Percentiles rank a stretch among this genome's conserved stretches.
Evolutionary conservation across 2,888 invertebrate genomes (phyloP).

Genomic region (Coelinius sp.): DNA sequence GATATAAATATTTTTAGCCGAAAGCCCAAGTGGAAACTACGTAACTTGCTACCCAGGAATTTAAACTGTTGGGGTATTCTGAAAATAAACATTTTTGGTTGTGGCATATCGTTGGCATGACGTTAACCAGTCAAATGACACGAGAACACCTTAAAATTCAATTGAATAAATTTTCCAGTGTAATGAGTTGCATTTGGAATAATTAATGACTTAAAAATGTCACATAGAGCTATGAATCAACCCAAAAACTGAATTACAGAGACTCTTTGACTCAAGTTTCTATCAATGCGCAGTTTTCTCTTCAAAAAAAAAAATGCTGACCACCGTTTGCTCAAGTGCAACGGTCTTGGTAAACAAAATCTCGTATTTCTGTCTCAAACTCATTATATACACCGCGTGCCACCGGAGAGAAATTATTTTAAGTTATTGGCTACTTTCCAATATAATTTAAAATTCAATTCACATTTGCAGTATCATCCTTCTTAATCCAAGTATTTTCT

Average conservation of each 20-base stretch:
- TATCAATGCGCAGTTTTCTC: neutral
- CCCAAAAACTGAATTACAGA: neutral
- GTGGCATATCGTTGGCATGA: neutral
- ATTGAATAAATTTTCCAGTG: neutral
- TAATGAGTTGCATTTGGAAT: neutral
- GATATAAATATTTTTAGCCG: slow-evolving; percentile 47
- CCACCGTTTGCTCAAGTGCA: slow-evolving; percentile 8
- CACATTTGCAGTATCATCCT: slow-evolving; percentile 9
- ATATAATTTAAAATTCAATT: slow-evolving; percentile 6
- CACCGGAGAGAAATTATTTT: slow-evolving; percentile 42
- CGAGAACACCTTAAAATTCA: neutral
- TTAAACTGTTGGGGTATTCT: slow-evolving; percentile 42
- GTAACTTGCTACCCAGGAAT: slow-evolving; percentile 41
- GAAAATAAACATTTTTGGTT: slow-evolving; percentile 49
- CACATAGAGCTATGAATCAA: neutral
- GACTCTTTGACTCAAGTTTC: no score
- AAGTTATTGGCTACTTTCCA: slow-evolving; percentile 44
- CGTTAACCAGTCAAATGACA: slow-evolving; percentile 13
- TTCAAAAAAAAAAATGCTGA: neutral
- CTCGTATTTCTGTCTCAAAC: slow-evolving; percentile 5
- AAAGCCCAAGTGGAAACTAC: slow-evolving; percentile 41
- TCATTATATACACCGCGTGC: slow-evolving; percentile 22
- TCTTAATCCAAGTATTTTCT: neutral
- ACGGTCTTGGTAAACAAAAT: slow-evolving; percentile 24
- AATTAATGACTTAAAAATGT: neutral